Evolutionary conservation across 2,888 invertebrate species (phyloP).

Genomic region (Cenopis cana): DNA sequence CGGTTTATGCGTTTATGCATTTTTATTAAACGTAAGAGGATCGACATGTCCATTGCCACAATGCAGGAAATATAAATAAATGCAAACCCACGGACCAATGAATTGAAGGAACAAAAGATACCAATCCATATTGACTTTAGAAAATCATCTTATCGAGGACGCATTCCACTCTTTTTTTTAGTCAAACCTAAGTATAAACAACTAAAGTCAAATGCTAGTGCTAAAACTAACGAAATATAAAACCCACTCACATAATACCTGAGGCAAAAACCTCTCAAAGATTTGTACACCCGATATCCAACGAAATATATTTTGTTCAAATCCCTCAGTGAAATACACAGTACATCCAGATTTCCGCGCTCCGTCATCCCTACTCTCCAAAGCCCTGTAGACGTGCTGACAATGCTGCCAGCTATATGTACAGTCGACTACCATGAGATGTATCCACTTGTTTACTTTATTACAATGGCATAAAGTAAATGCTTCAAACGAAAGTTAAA

Average conservation of each 20-base stretch:
- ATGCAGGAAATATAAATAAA: no score
- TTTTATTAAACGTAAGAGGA: neutral
- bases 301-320: constrained; percentile 38
- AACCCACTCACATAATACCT: constrained; percentile 4
- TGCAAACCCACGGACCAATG: no score
- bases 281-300: constrained; percentile 39
- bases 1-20: no score
- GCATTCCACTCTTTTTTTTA: neutral
- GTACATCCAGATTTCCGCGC: constrained; percentile 48
- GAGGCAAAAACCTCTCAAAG: constrained; percentile 23
- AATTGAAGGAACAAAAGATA: neutral
- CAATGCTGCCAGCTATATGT: constrained; percentile 31
- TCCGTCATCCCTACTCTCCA: constrained; percentile 47
- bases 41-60: neutral
- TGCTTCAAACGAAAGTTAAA: no score
- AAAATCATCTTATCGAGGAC: neutral
- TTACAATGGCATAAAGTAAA: no score
- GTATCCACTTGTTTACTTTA: no score
- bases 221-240: neutral
- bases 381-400: constrained; percentile 43
- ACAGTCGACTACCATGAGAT: no score
- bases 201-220: neutral
- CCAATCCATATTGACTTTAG: neutral
- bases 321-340: constrained; percentile 40
- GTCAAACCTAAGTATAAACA: neutral